Evolutionary conservation across 2,797 vertebrate genomes (phyloP).

Genomic region (Halcyon leucocephala): DNA sequence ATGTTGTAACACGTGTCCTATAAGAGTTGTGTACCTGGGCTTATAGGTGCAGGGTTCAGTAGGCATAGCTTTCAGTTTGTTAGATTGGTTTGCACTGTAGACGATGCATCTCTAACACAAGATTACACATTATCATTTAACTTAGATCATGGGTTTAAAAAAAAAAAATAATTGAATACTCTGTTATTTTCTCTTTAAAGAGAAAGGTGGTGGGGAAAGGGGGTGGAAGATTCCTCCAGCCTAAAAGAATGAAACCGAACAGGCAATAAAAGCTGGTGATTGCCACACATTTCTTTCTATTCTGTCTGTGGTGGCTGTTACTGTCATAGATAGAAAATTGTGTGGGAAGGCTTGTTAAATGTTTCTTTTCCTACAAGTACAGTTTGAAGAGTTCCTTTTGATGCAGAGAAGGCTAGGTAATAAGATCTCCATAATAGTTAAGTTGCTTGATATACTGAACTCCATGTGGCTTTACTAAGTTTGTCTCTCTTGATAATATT

Average conservation of each 20-base stretch:
- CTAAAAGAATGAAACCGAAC: neutral
- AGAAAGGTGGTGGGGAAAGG: neutral
- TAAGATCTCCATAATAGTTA: neutral
- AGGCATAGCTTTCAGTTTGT: neutral
- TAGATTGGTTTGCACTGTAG: neutral
- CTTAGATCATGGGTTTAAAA: neutral
- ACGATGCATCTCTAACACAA: neutral
- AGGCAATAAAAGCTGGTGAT: neutral
- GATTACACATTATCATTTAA: neutral
- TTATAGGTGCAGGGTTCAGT: neutral
- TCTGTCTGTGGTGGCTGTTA: neutral
- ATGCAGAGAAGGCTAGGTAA: neutral
- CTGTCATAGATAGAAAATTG: neutral
- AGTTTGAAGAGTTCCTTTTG: constrained; percentile 28
- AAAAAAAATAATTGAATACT: neutral
- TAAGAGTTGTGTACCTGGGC: neutral
- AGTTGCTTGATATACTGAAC: neutral
- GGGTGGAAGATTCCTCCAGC: neutral
- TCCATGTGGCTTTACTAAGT: neutral
- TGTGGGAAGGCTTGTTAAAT: neutral
- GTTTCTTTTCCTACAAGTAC: neutral
- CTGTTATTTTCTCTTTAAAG: neutral
- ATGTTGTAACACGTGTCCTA: neutral
- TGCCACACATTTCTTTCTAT: neutral
- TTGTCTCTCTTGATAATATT: neutral